phyloP scores from a whole-genome alignment of 1,140 invertebrate genomes.

The Steinernema khuongi region DNA sequence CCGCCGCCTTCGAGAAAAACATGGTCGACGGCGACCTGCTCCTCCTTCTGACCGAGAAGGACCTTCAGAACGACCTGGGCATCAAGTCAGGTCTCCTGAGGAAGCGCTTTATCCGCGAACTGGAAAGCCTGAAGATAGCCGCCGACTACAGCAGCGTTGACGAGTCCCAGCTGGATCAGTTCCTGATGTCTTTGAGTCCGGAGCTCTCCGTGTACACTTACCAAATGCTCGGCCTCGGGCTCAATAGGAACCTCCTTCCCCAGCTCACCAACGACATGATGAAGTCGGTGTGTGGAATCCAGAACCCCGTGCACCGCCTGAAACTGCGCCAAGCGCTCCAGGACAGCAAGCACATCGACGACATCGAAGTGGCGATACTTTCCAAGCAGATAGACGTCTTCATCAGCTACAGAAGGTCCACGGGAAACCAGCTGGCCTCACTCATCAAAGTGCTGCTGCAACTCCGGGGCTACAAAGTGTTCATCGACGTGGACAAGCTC shows the following conservation, averaged over 20 bases:
- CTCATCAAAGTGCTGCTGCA: slow-evolving; percentile 81
- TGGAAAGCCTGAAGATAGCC: slow-evolving; percentile 81
- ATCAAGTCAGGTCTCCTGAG: slow-evolving; percentile 86
- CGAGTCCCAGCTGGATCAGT: slow-evolving; percentile 79
- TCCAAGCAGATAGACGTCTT: slow-evolving; percentile 75
- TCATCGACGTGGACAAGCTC: slow-evolving; percentile 87
- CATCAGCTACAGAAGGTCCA: slow-evolving; percentile 92
- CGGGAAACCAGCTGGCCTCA: slow-evolving; percentile 90
- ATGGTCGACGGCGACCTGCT: slow-evolving; percentile 95
- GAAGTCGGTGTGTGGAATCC: slow-evolving; percentile 78
- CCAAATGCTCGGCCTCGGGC: slow-evolving; percentile 85
- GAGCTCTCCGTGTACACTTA: slow-evolving; percentile 96
- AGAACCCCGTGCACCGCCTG: slow-evolving; percentile 85
- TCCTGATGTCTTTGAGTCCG: slow-evolving; percentile 76
- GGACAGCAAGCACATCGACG: slow-evolving; percentile 60
- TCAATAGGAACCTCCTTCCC: slow-evolving; percentile 69
- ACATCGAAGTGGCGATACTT: slow-evolving; percentile 59
- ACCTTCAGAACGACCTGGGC: slow-evolving; percentile 83
- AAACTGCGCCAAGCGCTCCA: slow-evolving; percentile 81
- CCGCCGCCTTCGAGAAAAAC: slow-evolving; percentile 77
- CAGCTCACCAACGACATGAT: slow-evolving; percentile 81
- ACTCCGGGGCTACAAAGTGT: slow-evolving; percentile 76
- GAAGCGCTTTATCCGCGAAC: slow-evolving; percentile 84
- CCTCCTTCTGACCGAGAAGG: slow-evolving; percentile 82
- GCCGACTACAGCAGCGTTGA: slow-evolving; percentile 94